Base-by-base conservation (phyloP, 2,113 vertebrate genomes). In the Peromyscus polionotus region DNA sequence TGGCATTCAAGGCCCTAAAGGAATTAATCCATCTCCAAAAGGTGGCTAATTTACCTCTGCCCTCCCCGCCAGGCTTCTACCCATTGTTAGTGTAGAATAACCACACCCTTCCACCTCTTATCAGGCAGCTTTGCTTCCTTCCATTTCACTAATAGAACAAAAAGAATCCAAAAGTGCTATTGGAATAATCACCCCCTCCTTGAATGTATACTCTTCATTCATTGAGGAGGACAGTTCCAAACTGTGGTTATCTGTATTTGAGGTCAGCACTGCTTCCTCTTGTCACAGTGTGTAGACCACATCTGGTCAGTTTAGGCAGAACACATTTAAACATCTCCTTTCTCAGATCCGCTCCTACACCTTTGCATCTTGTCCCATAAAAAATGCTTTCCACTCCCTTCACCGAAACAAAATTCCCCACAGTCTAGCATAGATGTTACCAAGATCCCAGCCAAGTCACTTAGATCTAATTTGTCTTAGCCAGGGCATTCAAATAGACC, bases 11-110 rank as follows among this genome's bases (percentile, higher is more conserved):
- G 76, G 70, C 76, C 92, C 65, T 95, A 83, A 54, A 92, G 67
- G 59, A 96, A 76, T 93, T 95, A 91, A 81, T 92, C 45, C 75
- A 86, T 77, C 36, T 88, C 79, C 87, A 94, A 81, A 95, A 90
- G 51, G 72, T 90, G 75, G 90, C 86, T 90, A 39, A 90, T 97
- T 91, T 90, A 95, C 54, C 39, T 45, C 4, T 48, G 19, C 26
- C 31, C 91, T 65, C 57, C 83, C 91, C 57, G 90, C 31, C 12
- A 81, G 36, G 28, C 31, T 92, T 19, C 70, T 89, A 31, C 33
- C 93, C 54, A 48, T 85, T 94, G 31, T 87, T 90, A 88, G 61
- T 22, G 20, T 24, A 75, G 14, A 94, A 90, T 94, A 90, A 73
- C 39, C 70, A 12, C 1, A 79, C 36, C n/a, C 59, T 97, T 91